Conservation (phyloP, 2,888 invertebrate genomes). For the Anticlea derivata region DNA sequence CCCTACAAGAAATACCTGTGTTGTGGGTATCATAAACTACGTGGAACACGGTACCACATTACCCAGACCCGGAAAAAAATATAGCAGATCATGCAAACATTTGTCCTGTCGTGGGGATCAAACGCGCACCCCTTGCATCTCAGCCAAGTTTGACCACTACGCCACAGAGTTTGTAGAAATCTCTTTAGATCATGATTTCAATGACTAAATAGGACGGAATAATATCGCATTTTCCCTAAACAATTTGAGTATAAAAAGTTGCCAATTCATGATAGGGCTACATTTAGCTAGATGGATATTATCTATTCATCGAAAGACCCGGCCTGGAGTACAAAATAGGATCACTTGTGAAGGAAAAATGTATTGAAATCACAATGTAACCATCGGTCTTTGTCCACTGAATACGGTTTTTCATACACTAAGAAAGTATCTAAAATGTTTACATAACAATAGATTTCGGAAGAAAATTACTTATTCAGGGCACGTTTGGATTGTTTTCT, state of each 20-base stretch:
- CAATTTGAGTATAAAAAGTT: slow-evolving; percentile 59
- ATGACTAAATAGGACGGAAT: slow-evolving; percentile 47
- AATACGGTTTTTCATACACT: slow-evolving; percentile 60
- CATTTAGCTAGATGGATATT: slow-evolving; percentile 64
- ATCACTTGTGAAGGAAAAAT: slow-evolving; percentile 76
- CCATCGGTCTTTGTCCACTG: slow-evolving; percentile 69
- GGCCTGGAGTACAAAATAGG: slow-evolving; percentile 69
- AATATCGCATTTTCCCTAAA: slow-evolving; percentile 48
- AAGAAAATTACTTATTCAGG: slow-evolving; percentile 73
- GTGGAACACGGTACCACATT: too few relatives aligned
- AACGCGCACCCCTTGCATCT: too few relatives aligned
- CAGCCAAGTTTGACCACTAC: too few relatives aligned
- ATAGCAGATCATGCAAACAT: too few relatives aligned
- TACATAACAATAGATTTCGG: slow-evolving; percentile 72
- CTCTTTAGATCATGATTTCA: slow-evolving; percentile 34
- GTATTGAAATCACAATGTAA: slow-evolving; percentile 81
- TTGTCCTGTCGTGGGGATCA: too few relatives aligned
- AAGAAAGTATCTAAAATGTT: slow-evolving; percentile 58
- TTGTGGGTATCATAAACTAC: too few relatives aligned
- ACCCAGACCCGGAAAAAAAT: too few relatives aligned
- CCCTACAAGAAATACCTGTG: too few relatives aligned
- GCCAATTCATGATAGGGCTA: slow-evolving; percentile 72
- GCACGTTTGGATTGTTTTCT: slow-evolving; percentile 62
- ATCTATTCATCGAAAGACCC: slow-evolving; percentile 56
- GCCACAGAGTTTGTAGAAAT: too few relatives aligned